phyloP scores from a whole-genome alignment of 2,797 vertebrate genomes.

The Anguilla pacifica region DNA sequence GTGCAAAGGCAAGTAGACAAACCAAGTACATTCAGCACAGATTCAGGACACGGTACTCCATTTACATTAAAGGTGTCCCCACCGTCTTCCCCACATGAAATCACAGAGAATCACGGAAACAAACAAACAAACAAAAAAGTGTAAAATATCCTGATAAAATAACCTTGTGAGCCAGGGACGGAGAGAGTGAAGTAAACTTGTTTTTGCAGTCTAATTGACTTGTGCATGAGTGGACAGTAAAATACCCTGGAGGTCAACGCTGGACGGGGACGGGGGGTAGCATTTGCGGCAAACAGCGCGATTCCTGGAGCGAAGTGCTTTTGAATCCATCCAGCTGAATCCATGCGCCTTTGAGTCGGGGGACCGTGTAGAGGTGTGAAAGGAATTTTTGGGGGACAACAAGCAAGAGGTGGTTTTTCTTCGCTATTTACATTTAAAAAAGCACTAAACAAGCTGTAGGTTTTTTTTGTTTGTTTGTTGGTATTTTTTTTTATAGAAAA shows the following conservation, averaged over 20 bases:
- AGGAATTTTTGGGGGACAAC: constrained; percentile 5
- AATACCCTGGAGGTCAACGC: not conserved
- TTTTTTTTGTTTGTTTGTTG: not conserved
- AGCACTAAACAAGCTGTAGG: constrained; percentile 21
- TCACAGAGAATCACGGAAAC: not conserved
- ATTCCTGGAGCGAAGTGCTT: not conserved
- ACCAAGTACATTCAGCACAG: constrained; percentile 6
- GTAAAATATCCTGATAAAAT: constrained; percentile 7
- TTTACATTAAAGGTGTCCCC: not conserved
- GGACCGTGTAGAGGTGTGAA: not conserved
- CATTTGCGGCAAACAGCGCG: not conserved
- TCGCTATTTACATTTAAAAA: constrained; percentile 30
- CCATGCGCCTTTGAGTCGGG: not conserved
- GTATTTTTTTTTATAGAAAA: constrained; percentile 52
- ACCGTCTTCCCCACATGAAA: not conserved
- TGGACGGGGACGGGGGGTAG: not conserved
- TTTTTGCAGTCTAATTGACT: not conserved
- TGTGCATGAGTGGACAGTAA: not conserved
- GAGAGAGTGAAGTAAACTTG: not conserved
- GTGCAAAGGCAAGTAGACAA: not conserved
- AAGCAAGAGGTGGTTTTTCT: constrained; percentile 19
- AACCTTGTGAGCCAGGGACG: not conserved
- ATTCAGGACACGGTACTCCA: not conserved
- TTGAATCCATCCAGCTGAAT: not conserved
- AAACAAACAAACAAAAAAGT: not conserved